Evolutionary conservation across 2,113 vertebrate species (phyloP), one percentile per base, ranked within the genome.

Genomic region (Neodon shergylaensis): DNA sequence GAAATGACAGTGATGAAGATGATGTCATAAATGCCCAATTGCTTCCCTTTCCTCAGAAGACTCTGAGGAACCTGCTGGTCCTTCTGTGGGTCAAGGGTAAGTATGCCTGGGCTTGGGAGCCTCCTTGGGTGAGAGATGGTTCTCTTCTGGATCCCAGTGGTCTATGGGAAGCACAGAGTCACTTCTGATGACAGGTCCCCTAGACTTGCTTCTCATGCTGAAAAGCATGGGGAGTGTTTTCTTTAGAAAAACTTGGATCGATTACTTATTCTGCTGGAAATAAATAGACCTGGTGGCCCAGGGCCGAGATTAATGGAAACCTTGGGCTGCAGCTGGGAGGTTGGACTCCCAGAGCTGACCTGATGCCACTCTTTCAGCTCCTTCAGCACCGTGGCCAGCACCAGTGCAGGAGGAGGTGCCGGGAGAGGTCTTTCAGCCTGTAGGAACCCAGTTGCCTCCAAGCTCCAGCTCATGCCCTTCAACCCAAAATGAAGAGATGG

Each of bases 221-320:
- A 44, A 81, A 33, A 12, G 2, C 39, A 54, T 7, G 52, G 3
- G 72, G 21, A 83, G 39, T 76, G 52, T 96, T 97, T 97, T 78
- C 94, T 87, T 94, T 88, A 94, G 87, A 91, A 97, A 96, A 58
- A 95, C 79, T 79, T 72, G 33, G 52, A 88, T 79, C 0, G 33
- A 97, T 95, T 94, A 96, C 87, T 97, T 95, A 88, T 96, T 92
- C 87, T 85, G 81, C 83, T 92, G 61, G 76, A 97, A 92, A 96
- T 96, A 94, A 96, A 96, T 81, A 96, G 68, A 78, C 65, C 63
- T 72, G 39, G 31, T 94, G 74, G 39, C 72, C 21, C 42, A 47
- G 70, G 88, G 52, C 65, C 87, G 76, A 92, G 90, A 90, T 39
- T 39, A 91, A 93, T 47, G 0, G 4, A 77, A 87, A 63, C 49